Percentiles rank a stretch among this genome's conserved stretches.
Conservation (phyloP, 2,113 vertebrate genomes). For the Eubucco bourcierii region DNA sequence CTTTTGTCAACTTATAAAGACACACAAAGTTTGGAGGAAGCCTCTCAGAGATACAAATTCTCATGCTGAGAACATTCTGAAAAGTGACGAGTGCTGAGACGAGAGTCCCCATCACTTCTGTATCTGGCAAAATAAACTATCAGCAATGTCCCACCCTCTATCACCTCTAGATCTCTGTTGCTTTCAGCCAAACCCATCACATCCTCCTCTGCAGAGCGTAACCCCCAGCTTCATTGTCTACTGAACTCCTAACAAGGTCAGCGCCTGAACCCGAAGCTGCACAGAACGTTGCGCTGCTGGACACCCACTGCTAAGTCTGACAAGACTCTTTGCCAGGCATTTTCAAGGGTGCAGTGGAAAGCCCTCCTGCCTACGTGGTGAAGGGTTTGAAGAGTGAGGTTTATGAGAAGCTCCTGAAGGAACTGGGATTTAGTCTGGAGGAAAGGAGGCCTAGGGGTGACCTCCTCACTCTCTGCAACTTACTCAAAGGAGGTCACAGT, state of each 20-base stretch:
- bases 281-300: not conserved
- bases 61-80: not conserved
- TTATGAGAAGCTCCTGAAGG: no score
- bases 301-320: no score
- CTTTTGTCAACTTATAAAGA: not conserved
- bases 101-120: rapidly evolving
- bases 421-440: no score
- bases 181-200: not conserved
- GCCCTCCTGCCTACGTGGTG: no score
- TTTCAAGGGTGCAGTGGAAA: no score
- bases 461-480: no score
- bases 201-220: rapidly evolving
- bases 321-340: no score
- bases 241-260: not conserved
- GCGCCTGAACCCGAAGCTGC: rapidly evolving
- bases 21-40: not conserved
- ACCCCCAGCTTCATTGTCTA: not conserved
- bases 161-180: no score
- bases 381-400: no score
- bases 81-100: not conserved
- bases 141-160: rapidly evolving
- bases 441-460: no score
- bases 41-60: not conserved
- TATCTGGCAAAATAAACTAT: rapidly evolving
- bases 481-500: no score